phyloP scores from a whole-genome alignment of 2,113 vertebrate species.

The Myiopsitta monachus region DNA sequence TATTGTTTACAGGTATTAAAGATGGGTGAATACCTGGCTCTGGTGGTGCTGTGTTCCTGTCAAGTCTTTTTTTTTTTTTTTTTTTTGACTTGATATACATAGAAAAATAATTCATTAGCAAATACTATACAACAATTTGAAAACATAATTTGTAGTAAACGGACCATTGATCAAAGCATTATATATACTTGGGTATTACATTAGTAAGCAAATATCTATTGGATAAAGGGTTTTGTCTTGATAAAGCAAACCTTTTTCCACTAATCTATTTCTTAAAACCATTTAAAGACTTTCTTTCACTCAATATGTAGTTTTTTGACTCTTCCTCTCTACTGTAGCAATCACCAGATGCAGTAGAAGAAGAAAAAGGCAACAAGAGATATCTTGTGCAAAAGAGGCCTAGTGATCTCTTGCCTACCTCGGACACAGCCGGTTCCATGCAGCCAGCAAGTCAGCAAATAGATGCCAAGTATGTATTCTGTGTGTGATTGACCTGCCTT shows the following conservation, averaged over 20 bases:
- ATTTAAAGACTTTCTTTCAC: not conserved
- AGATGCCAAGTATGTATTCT: constrained; percentile 81
- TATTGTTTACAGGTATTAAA: not conserved
- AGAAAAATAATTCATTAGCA: not conserved
- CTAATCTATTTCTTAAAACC: not conserved
- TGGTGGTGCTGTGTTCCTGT: not conserved
- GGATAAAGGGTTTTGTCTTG: not conserved
- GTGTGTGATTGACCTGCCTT: not conserved
- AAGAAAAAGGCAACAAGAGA: constrained; percentile 70
- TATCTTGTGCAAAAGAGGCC: constrained; percentile 68
- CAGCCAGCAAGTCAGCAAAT: constrained; percentile 71
- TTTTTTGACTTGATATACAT: not conserved
- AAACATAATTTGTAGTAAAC: not conserved
- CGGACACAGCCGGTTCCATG: not conserved
- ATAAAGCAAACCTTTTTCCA: not conserved
- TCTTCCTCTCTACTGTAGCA: constrained; percentile 13
- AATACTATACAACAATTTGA: not conserved
- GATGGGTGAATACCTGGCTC: not conserved
- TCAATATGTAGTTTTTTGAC: not conserved
- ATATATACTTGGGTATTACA: not conserved
- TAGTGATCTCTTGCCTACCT: constrained; percentile 53
- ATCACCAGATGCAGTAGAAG: not conserved
- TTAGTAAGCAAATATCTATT: not conserved
- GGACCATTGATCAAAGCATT: not conserved
- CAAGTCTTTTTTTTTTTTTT: not conserved